Evolutionary conservation across 2,888 invertebrate species (phyloP).

Genomic region (Standfussiana lucernea): DNA sequence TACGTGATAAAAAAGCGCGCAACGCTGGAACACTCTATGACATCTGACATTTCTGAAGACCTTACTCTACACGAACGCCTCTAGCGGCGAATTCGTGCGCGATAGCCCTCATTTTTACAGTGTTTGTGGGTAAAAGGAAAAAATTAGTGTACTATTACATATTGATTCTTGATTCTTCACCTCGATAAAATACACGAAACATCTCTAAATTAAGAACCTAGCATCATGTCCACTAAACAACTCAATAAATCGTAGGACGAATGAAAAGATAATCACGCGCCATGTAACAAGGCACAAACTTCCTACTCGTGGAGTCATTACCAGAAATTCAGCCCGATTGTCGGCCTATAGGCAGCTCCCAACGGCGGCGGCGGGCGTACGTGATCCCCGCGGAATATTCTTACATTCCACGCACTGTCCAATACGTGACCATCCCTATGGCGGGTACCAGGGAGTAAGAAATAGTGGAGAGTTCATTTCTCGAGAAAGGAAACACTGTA

Average conservation of each 20-base stretch:
- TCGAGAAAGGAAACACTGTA: not conserved
- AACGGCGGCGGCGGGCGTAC: conserved; percentile 50
- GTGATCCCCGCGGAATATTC: conserved; percentile 59
- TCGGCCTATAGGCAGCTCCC: conserved; percentile 53
- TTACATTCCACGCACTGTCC: conserved; percentile 48
- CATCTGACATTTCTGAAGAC: no score
- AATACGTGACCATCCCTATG: conserved; percentile 59
- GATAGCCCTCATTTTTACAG: no score
- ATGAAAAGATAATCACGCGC: conserved; percentile 57
- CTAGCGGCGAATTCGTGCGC: no score
- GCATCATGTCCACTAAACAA: conserved; percentile 11
- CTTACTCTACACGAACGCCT: no score
- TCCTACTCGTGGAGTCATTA: conserved; percentile 61
- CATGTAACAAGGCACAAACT: conserved; percentile 58
- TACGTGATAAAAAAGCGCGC: no score
- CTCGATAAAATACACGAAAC: not conserved
- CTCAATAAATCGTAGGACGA: conserved; percentile 25
- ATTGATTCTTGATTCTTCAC: no score
- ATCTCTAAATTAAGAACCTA: not conserved
- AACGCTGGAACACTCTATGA: no score
- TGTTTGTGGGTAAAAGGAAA: no score
- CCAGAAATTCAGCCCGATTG: conserved; percentile 54
- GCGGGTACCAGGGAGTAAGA: conserved; percentile 13
- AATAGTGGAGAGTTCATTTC: conserved; percentile 9
- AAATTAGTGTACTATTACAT: no score